Conservation (phyloP, 2,888 invertebrate genomes). For the Phragmatobia fuliginosa region DNA sequence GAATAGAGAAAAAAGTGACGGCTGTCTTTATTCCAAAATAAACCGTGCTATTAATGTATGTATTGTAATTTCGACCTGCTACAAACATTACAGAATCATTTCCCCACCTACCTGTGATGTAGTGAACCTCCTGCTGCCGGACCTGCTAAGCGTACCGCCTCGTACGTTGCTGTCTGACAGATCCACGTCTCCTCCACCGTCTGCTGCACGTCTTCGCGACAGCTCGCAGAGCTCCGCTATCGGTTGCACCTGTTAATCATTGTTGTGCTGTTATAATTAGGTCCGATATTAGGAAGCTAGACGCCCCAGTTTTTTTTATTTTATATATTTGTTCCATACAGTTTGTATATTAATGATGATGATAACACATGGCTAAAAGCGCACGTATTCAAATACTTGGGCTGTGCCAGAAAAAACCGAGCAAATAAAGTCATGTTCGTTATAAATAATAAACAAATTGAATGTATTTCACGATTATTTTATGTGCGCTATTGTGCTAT, state of each 20-base stretch:
- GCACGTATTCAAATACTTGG: background rate
- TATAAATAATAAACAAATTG: background rate
- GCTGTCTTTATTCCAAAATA: no score
- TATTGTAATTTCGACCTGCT: no score
- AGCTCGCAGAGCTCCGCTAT: constrained; percentile 97
- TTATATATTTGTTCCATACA: no score
- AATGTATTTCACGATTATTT: background rate
- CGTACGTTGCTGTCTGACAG: constrained; percentile 88
- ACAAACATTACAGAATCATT: no score
- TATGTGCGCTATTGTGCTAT: background rate
- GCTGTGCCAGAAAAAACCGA: background rate
- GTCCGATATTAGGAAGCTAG: background rate
- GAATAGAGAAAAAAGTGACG: no score
- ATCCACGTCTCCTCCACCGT: constrained; percentile 89
- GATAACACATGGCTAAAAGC: background rate
- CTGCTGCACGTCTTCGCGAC: constrained; percentile 90
- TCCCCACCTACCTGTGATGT: constrained; percentile 84
- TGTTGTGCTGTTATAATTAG: background rate
- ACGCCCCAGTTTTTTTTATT: no score
- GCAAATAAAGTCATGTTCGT: background rate
- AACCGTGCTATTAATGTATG: no score
- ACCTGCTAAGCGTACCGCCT: constrained; percentile 93
- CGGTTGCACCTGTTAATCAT: constrained; percentile 92
- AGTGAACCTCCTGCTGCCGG: constrained; percentile 93
- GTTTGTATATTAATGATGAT: no score